Conservation (phyloP, 1,140 invertebrate genomes). For the Octopus sinensis region DNA sequence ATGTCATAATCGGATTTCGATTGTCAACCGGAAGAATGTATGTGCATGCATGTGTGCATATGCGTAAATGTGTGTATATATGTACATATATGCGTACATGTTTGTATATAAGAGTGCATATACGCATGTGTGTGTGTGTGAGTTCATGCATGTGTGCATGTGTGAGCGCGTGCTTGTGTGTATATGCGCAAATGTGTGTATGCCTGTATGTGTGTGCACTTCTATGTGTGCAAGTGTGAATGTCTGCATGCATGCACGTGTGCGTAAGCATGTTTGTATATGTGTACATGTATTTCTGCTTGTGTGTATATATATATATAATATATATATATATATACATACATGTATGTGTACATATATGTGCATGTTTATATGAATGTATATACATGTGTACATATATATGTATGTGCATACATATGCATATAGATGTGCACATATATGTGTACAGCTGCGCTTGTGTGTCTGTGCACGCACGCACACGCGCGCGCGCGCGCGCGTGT, state of each 20-base stretch:
- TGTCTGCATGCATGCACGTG: not conserved
- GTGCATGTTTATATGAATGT: not conserved
- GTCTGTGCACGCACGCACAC: not conserved
- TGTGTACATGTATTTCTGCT: not conserved
- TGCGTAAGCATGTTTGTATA: not conserved
- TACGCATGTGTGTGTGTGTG: too few relatives aligned
- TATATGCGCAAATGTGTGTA: too few relatives aligned
- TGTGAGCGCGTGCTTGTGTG: too few relatives aligned
- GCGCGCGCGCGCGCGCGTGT: not conserved
- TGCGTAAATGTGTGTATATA: too few relatives aligned
- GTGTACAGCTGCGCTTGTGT: not conserved
- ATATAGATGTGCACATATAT: not conserved
- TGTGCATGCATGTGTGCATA: too few relatives aligned
- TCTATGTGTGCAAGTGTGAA: too few relatives aligned
- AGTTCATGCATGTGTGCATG: too few relatives aligned
- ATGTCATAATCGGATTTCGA: too few relatives aligned
- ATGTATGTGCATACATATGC: not conserved
- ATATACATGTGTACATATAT: conserved; percentile 10
- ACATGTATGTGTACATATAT: conserved; percentile 9
- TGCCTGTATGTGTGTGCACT: too few relatives aligned
- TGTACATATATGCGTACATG: too few relatives aligned
- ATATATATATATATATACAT: conserved; percentile 4
- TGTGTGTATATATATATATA: not conserved
- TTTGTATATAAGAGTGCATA: too few relatives aligned
- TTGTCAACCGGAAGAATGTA: too few relatives aligned